Base-by-base conservation (phyloP, 2,797 vertebrate species). In the Buphagus erythrorhynchus region DNA sequence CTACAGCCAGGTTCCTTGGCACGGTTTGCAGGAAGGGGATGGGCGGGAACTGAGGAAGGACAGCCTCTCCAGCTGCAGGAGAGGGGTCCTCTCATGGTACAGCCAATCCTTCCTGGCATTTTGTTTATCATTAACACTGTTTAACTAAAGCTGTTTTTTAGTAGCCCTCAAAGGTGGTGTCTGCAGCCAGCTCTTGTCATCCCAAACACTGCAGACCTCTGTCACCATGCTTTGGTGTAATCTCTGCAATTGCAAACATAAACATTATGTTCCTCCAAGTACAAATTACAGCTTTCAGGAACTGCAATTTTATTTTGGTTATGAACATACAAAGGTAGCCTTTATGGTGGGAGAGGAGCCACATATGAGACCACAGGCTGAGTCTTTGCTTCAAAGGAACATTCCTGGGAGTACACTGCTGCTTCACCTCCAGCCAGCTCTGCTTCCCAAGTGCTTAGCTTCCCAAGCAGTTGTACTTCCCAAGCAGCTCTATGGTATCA, bases 301-400 rank as follows among this genome's bases (percentile, higher is more conserved):
- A 78, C 74, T 88, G 81, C 62, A 79, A 85, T 83, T 94, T 90
- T 84, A 90, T 93, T 89, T 87, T 95, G 69, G 82, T 78, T 93
- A 94, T 71, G 76, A 69, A 87, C 84, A 83, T 55, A 93, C 36
- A 78, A 86, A 95, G 33, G 85, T 78, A 78, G 82, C 21, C 55
- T 84, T 95, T 90, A 83, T 58, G 72, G 68, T 35, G 35, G 68
- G 68, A 89, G 22, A 93, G 36, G 59, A 95, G 69, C 55, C 1
- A 1, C 3, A 13, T 2, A 1, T 71, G 65, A 88, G 68, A 90
- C 86, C 89, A 67, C 62, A 94, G 73, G 57, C 55, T n/a, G 31
- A 81, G 54, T 7, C 49, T 82, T 45, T 66, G 73, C 55, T 93
- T 89, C 0, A 33, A 36, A 57, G 35, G 66, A 88, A 71, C 61